Conservation (phyloP, 2,113 vertebrate species). For the Morone chrysops region DNA sequence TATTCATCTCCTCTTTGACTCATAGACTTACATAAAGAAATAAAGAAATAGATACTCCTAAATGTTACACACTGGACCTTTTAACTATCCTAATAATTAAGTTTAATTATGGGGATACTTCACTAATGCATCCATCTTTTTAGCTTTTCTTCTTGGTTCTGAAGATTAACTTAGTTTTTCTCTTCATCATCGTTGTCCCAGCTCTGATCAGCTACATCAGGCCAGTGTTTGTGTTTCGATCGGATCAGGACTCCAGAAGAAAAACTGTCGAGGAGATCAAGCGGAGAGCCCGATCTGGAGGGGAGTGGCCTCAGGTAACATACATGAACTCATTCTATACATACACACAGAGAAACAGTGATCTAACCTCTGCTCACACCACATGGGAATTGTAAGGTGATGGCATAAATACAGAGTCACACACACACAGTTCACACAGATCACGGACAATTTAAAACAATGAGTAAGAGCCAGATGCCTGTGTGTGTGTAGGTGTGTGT, state of each 20-base stretch:
- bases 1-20: neutral
- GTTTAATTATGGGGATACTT: neutral
- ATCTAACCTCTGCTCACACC: neutral
- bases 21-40: neutral
- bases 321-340: neutral
- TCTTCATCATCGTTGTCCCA: constrained; percentile 55
- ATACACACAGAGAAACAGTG: neutral
- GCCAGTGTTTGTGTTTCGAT: constrained; percentile 93
- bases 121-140: neutral
- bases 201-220: constrained; percentile 95
- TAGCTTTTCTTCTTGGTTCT: no score
- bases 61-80: no score
- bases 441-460: neutral
- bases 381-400: neutral
- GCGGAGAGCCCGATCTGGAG: constrained; percentile 87
- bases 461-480: neutral
- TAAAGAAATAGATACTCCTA: neutral
- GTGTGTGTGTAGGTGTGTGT: neutral
- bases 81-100: neutral
- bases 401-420: neutral
- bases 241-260: constrained; percentile 92
- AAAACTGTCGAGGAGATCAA: constrained; percentile 95
- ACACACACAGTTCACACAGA: neutral
- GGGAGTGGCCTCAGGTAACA: constrained; percentile 95
- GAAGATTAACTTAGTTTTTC: neutral